Evolutionary conservation across 2,113 vertebrate species (phyloP), one percentile per base, ranked within the genome.

Genomic region (Marcusenius ussheri): DNA sequence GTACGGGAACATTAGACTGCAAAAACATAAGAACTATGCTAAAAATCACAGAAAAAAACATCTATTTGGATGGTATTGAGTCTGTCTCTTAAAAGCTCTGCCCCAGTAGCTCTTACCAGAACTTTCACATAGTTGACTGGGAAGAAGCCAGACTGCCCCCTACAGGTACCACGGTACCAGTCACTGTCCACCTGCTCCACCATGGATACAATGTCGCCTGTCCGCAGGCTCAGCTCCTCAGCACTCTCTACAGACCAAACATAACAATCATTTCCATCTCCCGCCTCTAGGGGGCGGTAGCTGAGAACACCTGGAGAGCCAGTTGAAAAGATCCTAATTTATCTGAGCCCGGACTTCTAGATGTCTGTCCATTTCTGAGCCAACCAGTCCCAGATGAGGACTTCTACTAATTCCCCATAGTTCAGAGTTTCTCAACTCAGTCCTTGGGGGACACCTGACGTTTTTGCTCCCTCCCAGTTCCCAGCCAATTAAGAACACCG

Each of bases 111-210:
- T 96, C 97, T 93, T 95, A 99, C 98, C 94, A 98, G 88, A 49
- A 97, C 93, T 96, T 96, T 95, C 92, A 97, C 96, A 42, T 97
- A 97, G 95, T 77, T 98, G 91, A 96, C 92, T 50, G 98, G 98
- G 95, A 99, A 99, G 90, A 97, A 95, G 17, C 98, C 98, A 11
- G 94, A 95, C 88, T 91, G 93, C 90, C 96, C 97, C 92, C 94
- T 94, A 89, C 96, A 97, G 90, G 95, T 97, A 45, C 98, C 98
- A 93, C 93, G 94, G 94, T 97, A 99, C 98, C 98, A 99, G 53
- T 98, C 96, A 0, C 88, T 19, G 94, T 98, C 97, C 49, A 99
- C 92, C 92, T 96, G 96, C 95, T 98, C 97, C 93, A 98, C 94
- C 93, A 96, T 95, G 93, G 89, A 95, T 92, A 99, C 95, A 8